Evolutionary conservation across 2,113 vertebrate genomes (phyloP), one percentile per base, ranked within the genome.

Genomic region (Macroglossus sobrinus): DNA sequence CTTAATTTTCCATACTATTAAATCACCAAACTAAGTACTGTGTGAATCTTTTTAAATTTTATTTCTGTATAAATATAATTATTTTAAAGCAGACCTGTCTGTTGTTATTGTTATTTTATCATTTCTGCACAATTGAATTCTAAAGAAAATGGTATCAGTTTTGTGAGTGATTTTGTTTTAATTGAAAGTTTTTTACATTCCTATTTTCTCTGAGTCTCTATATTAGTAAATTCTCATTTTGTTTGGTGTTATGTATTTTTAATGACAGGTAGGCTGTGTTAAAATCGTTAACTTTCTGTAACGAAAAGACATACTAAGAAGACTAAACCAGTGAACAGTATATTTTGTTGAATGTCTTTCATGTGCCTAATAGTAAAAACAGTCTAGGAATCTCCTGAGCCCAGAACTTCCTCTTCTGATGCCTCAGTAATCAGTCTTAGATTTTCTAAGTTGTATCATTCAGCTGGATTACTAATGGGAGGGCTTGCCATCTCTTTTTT

Each of bases 231-330:
- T 84, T 68, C 71, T 35, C 43, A 55, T 43, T 57, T 74, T 66
- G 71, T 88, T 47, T 92, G 35, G 21, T 79, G 50, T 66, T 80
- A 59, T 55, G 35, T 75, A 28, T 78, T 84, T 94, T 91, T 85
- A 80, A 89, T 90, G 85, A 59, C 19, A 91, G 18, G 22, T 43
- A 21, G 40, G 11, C 72, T 76, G 26, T 89, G 66, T 94, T 94
- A 92, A 94, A 94, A 76, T 40, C 38, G 81, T 81, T 87, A 86
- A 40, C 13, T 76, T 82, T 71, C 63, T 88, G 13, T 92, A 53
- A 75, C 19, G 4, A 57, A 81, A 93, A 90, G 64, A 59, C 16
- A 92, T 21, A n/a, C 30, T 22, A 59, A 79, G 10, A 78, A 3
- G 5, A 88, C 45, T 61, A 38, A 87, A 24, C 13, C 8, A 90